Evolutionary conservation across 2,888 invertebrate genomes (phyloP), one percentile per base, ranked within the genome.

Genomic region (Campoplex capitator): DNA sequence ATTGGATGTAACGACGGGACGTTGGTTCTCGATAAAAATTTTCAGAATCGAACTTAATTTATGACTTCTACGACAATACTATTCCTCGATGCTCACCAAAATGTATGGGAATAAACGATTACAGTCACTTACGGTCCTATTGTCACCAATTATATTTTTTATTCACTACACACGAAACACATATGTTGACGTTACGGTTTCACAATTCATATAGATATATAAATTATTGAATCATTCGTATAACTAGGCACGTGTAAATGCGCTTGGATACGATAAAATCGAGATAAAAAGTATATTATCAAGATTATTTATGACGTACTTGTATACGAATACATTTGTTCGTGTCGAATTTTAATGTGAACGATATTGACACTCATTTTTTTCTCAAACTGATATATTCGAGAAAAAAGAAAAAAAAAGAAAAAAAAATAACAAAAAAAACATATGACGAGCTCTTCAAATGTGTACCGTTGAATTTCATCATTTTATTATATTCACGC

Each of bases 1-100:
- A 78, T 73, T 78, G 23, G 18, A 80, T 35, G 71, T 32, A 35
- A 45, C 35, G 58, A 68, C 54, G 54, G 0, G 56, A 28, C 35
- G 54, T 42, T 18, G 28, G 18, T 78, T 38, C 32, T 65, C 51
- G 48, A 23, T 35, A 11, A 3, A 18, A 54, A n/a, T 73, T 71
- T 77, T 32, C 45, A 48, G 48, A 48, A 74, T 56, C 48, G 74
- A 68, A 48, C 16, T 68, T 75, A 45, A 78, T 74, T 84, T 56
- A 79, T 62, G 13, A 67, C 48, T 74, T 38, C 45, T 3, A 23
- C 2, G 9, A 68, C 18, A 23, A n/a, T 38, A 38, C 38, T 7
- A 74, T 35, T 16, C 13, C n/a, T 56, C 35, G 3, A 35, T 13
- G 13, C 54, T 74, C 13, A 13, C 7, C 13, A 56, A n/a, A 8